Percentiles rank a stretch among this genome's conserved stretches.
Conservation (phyloP, 2,888 invertebrate genomes). For the Dryadula phaetusa region DNA sequence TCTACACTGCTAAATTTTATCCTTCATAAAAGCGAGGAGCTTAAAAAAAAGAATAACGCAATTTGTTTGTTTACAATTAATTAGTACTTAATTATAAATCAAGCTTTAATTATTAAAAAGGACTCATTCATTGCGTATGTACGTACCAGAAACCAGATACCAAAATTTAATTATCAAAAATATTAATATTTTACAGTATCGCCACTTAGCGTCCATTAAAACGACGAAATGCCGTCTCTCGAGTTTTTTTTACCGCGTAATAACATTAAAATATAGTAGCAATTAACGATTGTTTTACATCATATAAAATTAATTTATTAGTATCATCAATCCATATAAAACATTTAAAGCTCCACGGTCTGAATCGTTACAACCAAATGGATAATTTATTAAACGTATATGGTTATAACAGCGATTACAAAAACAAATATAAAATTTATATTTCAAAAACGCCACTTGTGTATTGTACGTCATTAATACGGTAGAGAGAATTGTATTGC, state of each 20-base stretch:
- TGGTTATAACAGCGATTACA: conserved; percentile 21
- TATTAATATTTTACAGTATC: conserved; percentile 21
- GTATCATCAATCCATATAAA: conserved; percentile 28
- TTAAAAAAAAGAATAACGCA: no score
- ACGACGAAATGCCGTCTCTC: conserved; percentile 9
- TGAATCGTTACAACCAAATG: conserved; percentile 8
- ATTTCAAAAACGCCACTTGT: conserved; percentile 9
- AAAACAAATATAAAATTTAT: conserved; percentile 18
- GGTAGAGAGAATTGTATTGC: neutral
- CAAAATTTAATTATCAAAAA: neutral
- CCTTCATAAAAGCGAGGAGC: no score
- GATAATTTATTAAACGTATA: conserved; percentile 22
- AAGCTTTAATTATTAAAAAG: no score
- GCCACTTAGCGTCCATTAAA: conserved; percentile 23
- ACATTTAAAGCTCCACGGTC: conserved; percentile 5
- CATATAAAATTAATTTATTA: conserved; percentile 34
- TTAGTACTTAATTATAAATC: no score
- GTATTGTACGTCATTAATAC: neutral
- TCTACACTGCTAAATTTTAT: no score
- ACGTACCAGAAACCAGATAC: neutral
- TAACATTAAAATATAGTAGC: conserved; percentile 21
- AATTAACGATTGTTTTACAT: conserved; percentile 30
- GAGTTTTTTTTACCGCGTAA: conserved; percentile 20
- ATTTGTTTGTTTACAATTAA: no score
- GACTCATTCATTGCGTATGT: neutral